A percentile compares a stretch with the other conserved stretches of the same genome.
Evolutionary conservation across 2,888 invertebrate genomes (phyloP).

Genomic region (Sinhomidia bicolor): DNA sequence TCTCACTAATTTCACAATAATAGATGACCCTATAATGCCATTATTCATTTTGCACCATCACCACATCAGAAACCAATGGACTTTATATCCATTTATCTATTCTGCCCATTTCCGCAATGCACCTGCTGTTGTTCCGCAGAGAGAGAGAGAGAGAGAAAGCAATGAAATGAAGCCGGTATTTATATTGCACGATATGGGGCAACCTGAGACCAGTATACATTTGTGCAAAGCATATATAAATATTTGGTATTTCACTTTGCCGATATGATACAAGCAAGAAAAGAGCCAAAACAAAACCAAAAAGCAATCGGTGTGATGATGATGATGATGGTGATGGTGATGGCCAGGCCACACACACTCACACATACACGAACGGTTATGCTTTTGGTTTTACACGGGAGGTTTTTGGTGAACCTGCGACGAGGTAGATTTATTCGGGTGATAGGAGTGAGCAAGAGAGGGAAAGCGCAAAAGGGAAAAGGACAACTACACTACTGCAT

Average conservation of each 20-base stretch:
- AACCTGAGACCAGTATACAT: neutral
- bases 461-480: slow-evolving; percentile 19
- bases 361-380: slow-evolving; percentile 70
- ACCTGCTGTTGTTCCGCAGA: neutral
- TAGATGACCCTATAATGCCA: slow-evolving; percentile 28
- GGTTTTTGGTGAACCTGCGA: slow-evolving; percentile 72
- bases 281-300: slow-evolving; percentile 34
- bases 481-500: slow-evolving; percentile 21
- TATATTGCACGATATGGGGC: neutral
- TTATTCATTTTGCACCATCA: slow-evolving; percentile 36
- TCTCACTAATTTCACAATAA: slow-evolving; percentile 23
- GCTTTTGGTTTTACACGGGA: slow-evolving; percentile 72
- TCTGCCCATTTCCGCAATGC: slow-evolving; percentile 10
- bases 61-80: slow-evolving; percentile 14
- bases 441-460: slow-evolving; percentile 34
- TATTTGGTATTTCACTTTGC: slow-evolving; percentile 1
- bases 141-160: too few species aligned
- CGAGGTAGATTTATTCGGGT: slow-evolving; percentile 68
- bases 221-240: neutral
- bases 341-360: slow-evolving; percentile 62
- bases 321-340: slow-evolving; percentile 60
- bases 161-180: neutral
- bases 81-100: slow-evolving; percentile 33
- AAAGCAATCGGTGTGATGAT: slow-evolving; percentile 50
- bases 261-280: slow-evolving; percentile 10